Conservation (phyloP, 2,113 vertebrate genomes). For the Hirundichthys speculiger region DNA sequence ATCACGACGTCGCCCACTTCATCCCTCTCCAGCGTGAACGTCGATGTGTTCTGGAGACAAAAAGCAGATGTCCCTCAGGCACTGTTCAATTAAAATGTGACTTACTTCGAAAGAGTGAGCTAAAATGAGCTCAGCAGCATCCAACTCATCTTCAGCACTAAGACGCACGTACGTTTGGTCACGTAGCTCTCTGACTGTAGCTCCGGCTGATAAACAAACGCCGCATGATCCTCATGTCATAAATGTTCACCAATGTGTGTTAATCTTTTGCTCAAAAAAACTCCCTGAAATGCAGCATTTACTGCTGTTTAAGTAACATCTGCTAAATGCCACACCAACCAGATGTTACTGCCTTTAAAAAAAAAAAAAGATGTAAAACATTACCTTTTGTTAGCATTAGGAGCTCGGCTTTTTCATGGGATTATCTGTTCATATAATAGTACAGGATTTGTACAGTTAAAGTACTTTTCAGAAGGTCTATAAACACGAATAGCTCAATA, state of each 20-base stretch:
- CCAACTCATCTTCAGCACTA: slow-evolving; percentile 1
- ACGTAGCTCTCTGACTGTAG: not conserved
- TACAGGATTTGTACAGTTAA: no score
- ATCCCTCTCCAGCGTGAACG: slow-evolving; percentile 86
- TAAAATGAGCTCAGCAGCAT: slow-evolving; percentile 32
- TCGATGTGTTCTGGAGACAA: slow-evolving; percentile 80
- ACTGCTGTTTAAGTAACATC: not conserved
- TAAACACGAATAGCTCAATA: no score
- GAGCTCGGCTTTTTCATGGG: no score
- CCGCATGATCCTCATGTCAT: not conserved
- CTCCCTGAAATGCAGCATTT: not conserved
- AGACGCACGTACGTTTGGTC: not conserved
- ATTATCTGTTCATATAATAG: no score
- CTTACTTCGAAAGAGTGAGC: slow-evolving; percentile 24
- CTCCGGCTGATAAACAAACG: not conserved
- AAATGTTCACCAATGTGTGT: not conserved
- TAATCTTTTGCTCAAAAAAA: slow-evolving; percentile 6
- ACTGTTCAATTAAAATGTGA: slow-evolving; percentile 41
- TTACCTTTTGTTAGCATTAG: no score
- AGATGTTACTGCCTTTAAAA: not conserved
- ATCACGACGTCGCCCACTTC: slow-evolving; percentile 78
- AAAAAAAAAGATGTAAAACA: no score
- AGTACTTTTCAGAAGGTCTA: no score
- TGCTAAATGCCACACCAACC: not conserved
- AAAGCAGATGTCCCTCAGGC: slow-evolving; percentile 43